Evolutionary conservation across 2,797 vertebrate genomes (phyloP), one percentile per base, ranked within the genome.

Genomic region (Champsocephalus gunnari): DNA sequence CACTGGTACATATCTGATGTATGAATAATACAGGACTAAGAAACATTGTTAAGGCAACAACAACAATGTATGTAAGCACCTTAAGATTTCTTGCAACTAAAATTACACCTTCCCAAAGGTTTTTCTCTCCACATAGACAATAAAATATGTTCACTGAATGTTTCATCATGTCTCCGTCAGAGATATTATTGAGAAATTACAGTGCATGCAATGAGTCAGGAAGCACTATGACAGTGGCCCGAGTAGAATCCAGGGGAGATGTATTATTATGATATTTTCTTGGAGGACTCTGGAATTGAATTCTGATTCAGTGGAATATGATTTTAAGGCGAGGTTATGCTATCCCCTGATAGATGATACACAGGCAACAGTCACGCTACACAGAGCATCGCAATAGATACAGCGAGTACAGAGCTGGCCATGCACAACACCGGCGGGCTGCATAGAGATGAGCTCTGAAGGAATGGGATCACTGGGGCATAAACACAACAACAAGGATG

Each of bases 291-390:
- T 74, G 73, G 86, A 92, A 94, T 93, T 92, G 87, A 92, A 93
- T 93, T 90, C 91, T 85, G 90, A 93, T 91, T 93, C 89, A 92
- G 88, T 81, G 71, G 89, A 91, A 91, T 92, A 83, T 88, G 86
- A 90, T 92, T 92, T 91, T 88, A 87, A 91, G 88, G 89, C 79
- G 71, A 91, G 87, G 90, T 86, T 89, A 87, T 86, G 78, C 82
- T 79, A 69, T 89, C 82, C 80, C 80, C 76, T 92, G 92, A 92
- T 90, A 87, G 80, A 90, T 92, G 87, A 90, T 82, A 89, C 87
- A 89, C 88, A 83, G 81, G 79, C 81, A 75, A 84, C 86, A 92
- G 90, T 86, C 88, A 92, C 67, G 81, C 88, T 88, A 91, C 86
- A 84, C 86, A 12, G 81, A 89, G 84, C 88, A 90, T 74, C 12